Conservation (phyloP, 2,888 invertebrate genomes). For the Drosophila barbarae region DNA sequence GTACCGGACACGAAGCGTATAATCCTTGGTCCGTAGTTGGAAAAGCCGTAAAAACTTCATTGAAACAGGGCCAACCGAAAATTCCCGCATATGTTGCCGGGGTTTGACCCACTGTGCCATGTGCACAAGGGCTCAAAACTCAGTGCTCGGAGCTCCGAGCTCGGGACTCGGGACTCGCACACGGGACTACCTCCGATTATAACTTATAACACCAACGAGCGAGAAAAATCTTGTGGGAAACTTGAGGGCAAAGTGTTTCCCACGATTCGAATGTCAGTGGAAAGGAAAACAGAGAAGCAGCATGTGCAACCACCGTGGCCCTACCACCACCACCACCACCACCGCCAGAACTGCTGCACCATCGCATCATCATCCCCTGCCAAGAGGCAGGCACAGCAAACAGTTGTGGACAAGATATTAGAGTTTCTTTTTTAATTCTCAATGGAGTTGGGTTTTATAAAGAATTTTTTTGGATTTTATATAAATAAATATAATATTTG, state of each 20-base stretch:
- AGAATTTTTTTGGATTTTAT: background rate
- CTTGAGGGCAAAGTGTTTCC: constrained; percentile 80
- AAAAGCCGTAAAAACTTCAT: constrained; percentile 47
- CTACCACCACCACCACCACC: constrained; percentile 26
- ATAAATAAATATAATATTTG: too few relatives aligned
- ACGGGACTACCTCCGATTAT: constrained; percentile 68
- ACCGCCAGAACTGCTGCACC: constrained; percentile 41
- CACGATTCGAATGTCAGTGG: constrained; percentile 77
- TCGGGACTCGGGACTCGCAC: constrained; percentile 45
- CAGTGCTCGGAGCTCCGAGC: constrained; percentile 25
- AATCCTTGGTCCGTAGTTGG: constrained; percentile 45
- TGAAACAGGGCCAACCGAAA: constrained; percentile 26
- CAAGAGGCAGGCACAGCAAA: constrained; percentile 35
- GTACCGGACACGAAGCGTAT: constrained; percentile 31
- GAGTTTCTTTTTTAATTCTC: background rate
- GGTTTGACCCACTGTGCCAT: constrained; percentile 72
- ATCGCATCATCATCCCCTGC: constrained; percentile 71
- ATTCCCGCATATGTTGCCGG: constrained; percentile 44
- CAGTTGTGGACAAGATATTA: background rate
- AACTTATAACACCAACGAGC: constrained; percentile 76
- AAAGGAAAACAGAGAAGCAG: constrained; percentile 73
- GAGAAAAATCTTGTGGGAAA: constrained; percentile 80
- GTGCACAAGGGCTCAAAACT: constrained; percentile 67
- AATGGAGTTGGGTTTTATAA: background rate
- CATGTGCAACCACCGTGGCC: constrained; percentile 63